phyloP scores from a whole-genome alignment of 2,888 invertebrate genomes.

The Aromia moschata region DNA sequence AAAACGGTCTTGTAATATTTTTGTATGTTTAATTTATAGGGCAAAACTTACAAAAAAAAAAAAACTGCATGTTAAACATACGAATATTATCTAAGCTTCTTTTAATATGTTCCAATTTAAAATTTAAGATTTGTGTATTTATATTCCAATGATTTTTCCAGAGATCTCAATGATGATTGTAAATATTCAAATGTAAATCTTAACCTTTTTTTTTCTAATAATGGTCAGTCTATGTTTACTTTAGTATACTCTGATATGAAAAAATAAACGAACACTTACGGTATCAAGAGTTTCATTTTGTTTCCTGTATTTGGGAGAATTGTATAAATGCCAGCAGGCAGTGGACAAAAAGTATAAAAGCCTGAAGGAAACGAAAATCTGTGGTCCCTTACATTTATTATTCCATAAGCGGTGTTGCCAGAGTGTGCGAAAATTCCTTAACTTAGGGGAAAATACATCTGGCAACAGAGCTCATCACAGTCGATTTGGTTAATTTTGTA shows the following conservation, averaged over 20 bases:
- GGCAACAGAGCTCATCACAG: too few species aligned
- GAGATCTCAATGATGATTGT: constrained; percentile 57
- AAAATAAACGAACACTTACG: constrained; percentile 58
- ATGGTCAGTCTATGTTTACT: constrained; percentile 62
- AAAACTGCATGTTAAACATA: constrained; percentile 32
- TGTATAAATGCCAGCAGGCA: too few species aligned
- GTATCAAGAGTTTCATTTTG: constrained; percentile 25
- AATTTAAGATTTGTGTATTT: constrained; percentile 52
- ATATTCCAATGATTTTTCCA: constrained; percentile 56
- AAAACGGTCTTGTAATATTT: constrained; percentile 35
- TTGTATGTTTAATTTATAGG: constrained; percentile 30
- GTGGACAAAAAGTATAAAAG: too few species aligned
- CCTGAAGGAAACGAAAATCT: too few species aligned
- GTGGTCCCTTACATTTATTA: too few species aligned
- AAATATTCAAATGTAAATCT: constrained; percentile 52
- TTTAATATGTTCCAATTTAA: constrained; percentile 31
- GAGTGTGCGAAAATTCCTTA: too few species aligned
- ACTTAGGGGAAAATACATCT: too few species aligned
- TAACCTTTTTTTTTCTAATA: constrained; percentile 54
- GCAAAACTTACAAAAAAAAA: constrained; percentile 21
- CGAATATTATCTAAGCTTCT: constrained; percentile 35
- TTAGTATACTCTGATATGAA: constrained; percentile 60
- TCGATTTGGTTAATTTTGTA: too few species aligned
- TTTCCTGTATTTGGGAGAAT: too few species aligned
- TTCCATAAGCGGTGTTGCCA: too few species aligned